Conservation (phyloP, 2,888 invertebrate genomes). For the Ochlodes sylvanus region DNA sequence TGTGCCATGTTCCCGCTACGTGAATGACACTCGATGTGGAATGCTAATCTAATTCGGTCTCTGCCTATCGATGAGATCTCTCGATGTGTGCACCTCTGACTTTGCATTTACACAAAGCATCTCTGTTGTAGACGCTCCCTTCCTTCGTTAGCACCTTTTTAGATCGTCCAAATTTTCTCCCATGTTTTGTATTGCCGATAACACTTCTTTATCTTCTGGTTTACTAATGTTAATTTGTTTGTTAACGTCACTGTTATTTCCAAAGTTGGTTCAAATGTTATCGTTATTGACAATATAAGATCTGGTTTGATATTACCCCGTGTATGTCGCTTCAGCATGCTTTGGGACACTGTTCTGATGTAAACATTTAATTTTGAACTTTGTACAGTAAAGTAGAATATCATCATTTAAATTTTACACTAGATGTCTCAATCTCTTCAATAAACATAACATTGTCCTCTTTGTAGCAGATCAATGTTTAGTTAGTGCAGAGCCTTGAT, state of each 20-base stretch:
- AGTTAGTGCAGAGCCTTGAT: conserved; percentile 22
- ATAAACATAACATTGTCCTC: conserved; percentile 52
- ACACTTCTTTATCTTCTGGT: conserved; percentile 32
- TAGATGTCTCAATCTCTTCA: conserved; percentile 1
- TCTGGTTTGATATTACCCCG: conserved; percentile 55
- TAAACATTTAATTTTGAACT: conserved; percentile 14
- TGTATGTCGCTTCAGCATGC: conserved; percentile 73
- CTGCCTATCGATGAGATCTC: conserved; percentile 55
- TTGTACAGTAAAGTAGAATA: not conserved
- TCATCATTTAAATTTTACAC: conserved; percentile 7
- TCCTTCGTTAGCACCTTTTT: conserved; percentile 83
- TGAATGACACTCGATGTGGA: conserved; percentile 78
- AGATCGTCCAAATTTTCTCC: conserved; percentile 79
- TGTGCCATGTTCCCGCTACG: conserved; percentile 65
- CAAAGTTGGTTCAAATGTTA: not conserved
- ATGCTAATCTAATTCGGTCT: conserved; percentile 70
- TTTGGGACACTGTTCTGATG: conserved; percentile 66
- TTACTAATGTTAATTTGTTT: conserved; percentile 32
- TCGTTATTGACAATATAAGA: conserved; percentile 61
- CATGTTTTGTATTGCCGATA: conserved; percentile 68
- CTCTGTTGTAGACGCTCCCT: conserved; percentile 78
- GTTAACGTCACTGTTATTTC: conserved; percentile 35
- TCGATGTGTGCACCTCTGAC: conserved; percentile 78
- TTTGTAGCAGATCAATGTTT: conserved; percentile 29
- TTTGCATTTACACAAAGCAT: conserved; percentile 74